Percentiles rank a stretch among this genome's conserved stretches.
These are phyloP conservation scores for Perca fluviatilis DNA, from an alignment of 2,113 vertebrate genomes.

Conservation along the genomic window DNA sequence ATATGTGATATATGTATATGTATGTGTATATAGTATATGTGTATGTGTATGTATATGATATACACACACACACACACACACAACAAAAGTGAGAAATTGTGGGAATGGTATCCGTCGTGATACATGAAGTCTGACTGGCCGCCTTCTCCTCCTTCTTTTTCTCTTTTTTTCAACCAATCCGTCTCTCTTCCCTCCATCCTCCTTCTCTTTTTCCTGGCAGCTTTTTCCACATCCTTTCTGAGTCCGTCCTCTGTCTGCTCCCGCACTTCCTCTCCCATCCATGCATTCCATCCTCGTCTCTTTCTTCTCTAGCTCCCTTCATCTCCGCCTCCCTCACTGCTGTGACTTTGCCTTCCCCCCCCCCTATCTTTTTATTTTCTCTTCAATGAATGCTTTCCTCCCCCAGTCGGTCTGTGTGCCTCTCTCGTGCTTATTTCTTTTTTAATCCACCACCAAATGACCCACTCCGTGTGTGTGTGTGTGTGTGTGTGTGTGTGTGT, in stretches of 20 bases:
- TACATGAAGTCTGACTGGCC: constrained; percentile 60
- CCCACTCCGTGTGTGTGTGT: constrained; percentile 24
- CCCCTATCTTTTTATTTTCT: not conserved
- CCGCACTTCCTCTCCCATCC: constrained; percentile 40
- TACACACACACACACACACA: too few species aligned
- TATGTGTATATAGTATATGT: too few species aligned
- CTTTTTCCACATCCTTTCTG: constrained; percentile 37
- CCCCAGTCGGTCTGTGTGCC: constrained; percentile 16
- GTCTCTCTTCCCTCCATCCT: constrained; percentile 38
- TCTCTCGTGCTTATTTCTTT: constrained; percentile 30
- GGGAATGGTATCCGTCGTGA: too few species aligned
- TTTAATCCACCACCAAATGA: constrained; percentile 47
- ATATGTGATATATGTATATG: too few species aligned
- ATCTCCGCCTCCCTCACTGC: constrained; percentile 56
- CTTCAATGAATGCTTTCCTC: constrained; percentile 27
- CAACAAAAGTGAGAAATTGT: too few species aligned
- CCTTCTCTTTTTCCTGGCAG: constrained; percentile 53
- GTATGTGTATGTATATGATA: too few species aligned
- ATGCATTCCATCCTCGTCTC: constrained; percentile 40
- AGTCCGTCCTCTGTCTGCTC: constrained; percentile 40
- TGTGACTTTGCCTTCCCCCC: constrained; percentile 21
- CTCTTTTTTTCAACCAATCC: constrained; percentile 53
- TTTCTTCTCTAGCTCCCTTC: constrained; percentile 38
- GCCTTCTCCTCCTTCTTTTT: too few species aligned
- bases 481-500: constrained; percentile 20